phyloP scores from a whole-genome alignment of 2,888 invertebrate genomes.

The Cerastis leucographa region DNA sequence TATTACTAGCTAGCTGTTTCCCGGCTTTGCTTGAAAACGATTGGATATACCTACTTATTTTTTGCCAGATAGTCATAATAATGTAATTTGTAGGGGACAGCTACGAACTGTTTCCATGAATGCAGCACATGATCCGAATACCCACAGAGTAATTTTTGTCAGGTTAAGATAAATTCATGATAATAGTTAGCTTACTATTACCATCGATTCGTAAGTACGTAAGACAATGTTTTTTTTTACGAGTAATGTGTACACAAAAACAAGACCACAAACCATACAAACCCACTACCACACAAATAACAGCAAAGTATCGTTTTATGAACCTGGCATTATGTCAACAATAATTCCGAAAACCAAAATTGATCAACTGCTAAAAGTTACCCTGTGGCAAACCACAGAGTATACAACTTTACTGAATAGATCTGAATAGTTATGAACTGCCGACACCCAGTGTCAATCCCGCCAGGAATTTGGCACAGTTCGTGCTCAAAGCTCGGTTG shows the following conservation, averaged over 20 bases:
- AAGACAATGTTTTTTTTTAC: too few species aligned
- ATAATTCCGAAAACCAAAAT: slow-evolving; percentile 4
- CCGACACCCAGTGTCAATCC: slow-evolving; percentile 40
- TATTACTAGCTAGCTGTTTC: background rate
- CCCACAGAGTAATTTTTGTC: background rate
- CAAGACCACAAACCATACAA: too few species aligned
- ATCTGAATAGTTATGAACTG: slow-evolving; percentile 29
- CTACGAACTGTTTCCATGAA: background rate
- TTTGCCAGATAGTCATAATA: background rate
- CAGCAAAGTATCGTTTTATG: background rate
- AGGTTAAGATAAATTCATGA: background rate
- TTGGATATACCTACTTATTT: background rate
- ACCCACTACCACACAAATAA: too few species aligned
- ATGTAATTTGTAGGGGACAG: background rate
- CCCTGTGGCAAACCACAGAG: background rate
- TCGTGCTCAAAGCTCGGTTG: slow-evolving; percentile 1
- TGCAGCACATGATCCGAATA: background rate
- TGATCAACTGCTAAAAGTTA: background rate
- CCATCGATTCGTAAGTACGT: too few species aligned
- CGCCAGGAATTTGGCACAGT: slow-evolving; percentile 49
- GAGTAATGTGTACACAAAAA: too few species aligned
- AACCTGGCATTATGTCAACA: background rate
- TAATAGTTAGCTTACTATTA: too few species aligned
- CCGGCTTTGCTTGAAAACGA: background rate
- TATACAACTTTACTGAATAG: slow-evolving; percentile 28